phyloP scores from a whole-genome alignment of 2,888 invertebrate genomes.

The Apodemia mormo region DNA sequence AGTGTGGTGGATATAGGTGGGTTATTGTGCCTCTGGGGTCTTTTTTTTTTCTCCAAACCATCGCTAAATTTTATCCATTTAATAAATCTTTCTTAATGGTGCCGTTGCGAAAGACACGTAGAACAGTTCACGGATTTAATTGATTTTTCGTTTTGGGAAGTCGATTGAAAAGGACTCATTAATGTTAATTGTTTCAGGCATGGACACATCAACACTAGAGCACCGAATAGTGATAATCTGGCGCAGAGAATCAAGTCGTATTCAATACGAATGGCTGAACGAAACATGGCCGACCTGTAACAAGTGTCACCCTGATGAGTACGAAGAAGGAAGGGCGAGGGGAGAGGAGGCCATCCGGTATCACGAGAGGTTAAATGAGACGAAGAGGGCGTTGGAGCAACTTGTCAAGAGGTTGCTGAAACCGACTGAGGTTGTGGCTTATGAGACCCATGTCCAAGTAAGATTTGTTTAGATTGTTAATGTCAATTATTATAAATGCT shows the following conservation, averaged over 20 bases:
- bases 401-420: slow-evolving; percentile 87
- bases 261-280: slow-evolving; percentile 95
- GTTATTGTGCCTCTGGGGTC: too few relatives aligned
- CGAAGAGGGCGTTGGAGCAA: slow-evolving; percentile 86
- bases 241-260: slow-evolving; percentile 91
- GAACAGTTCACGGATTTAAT: too few relatives aligned
- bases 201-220: slow-evolving; percentile 75
- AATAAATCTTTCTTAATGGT: too few relatives aligned
- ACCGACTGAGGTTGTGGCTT: slow-evolving; percentile 87
- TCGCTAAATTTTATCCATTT: too few relatives aligned
- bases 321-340: slow-evolving; percentile 49
- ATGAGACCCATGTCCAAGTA: slow-evolving; percentile 90
- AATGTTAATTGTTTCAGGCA: slow-evolving; percentile 56
- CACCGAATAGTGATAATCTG: slow-evolving; percentile 93
- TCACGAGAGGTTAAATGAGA: slow-evolving; percentile 83
- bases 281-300: slow-evolving; percentile 85
- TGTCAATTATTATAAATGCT: too few relatives aligned
- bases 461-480: neutral
- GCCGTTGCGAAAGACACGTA: too few relatives aligned
- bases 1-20: too few relatives aligned
- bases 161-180: too few relatives aligned
- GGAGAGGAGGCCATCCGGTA: slow-evolving; percentile 61
- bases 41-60: too few relatives aligned
- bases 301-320: slow-evolving; percentile 55
- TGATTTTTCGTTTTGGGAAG: too few relatives aligned